Evolutionary conservation across 53 echinoderm and acorn worm genomes (phyloP), one percentile per base, ranked within the genome.

Genomic region (Echinometra lucunter): DNA sequence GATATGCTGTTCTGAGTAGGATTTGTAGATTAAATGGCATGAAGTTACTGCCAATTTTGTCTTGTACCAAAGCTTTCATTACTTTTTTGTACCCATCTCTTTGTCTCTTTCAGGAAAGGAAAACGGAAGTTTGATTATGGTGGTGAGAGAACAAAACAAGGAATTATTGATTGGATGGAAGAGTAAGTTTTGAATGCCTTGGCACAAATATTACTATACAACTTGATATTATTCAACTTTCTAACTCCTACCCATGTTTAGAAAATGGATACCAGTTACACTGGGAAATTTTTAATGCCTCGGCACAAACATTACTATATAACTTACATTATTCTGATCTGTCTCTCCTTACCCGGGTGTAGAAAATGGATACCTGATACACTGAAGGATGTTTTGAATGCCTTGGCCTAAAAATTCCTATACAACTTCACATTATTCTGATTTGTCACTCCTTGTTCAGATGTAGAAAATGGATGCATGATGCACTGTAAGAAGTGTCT

Each of bases 91-190:
- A 34, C 78, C 35, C 38, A 40, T 2, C 18, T 96, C 78, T 44
- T 42, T 18, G 21, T 38, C 78, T 38, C 37, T 72, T 92, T 32
- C 95, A 99, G 99, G 90, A 96, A 99, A 74, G 99, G 99, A 49
- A 96, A 97, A 60, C 88, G 88, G 93, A 99, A 97, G 45, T 99
- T 89, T 80, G 96, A 99, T 92, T 99, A 93, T 89, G 99, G 99
- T 25, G 99, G 99, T 32, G 98, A 99, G 74, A 96, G 99, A 60
- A 96, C 98, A 55, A 96, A 96, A 94, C 95, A 97, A 40, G 99
- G 99, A 44, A 99, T 99, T 66, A 82, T 99, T 66, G 96, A 98
- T 23, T 99, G 99, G 99, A 98, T 98, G 97, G 95, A 96, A 38
- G 96, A 99, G 98, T 99, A 97, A 98, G 99, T 96, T 42, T 78